Base-by-base conservation (phyloP, 2,113 vertebrate genomes). In the Zonotrichia leucophrys region DNA sequence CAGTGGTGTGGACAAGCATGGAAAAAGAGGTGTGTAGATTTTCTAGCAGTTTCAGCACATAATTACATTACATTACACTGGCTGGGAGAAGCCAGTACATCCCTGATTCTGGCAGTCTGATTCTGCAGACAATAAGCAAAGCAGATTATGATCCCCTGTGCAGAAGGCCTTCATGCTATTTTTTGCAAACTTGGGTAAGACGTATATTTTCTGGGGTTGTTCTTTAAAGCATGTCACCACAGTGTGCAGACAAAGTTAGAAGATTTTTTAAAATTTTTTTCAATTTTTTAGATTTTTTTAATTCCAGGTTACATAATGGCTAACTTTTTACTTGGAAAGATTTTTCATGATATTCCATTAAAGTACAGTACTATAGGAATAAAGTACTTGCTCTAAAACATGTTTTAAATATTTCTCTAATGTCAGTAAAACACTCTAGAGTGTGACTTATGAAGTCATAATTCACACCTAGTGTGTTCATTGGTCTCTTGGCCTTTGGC, bases 391-490 rank as follows among this genome's bases (percentile, higher is more conserved):
- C 49, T 59, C 92, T 90, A 78, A 90, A 93, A 93, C 39, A 59
- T 78, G 49, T 96, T 97, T 96, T 92, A 83, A 94, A 69, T 82
- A 83, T 83, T 92, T 90, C 92, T 97, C 75, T 95, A 92, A 96
- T 83, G 92, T 83, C 89, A 90, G 76, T 73, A 82, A 96, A 90
- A 74, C 35, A 90, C 90, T 97, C 84, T n/a, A 70, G 66, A 92
- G 84, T 86, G 93, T 94, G 89, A 96, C 83, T 94, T 96, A 96
- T 89, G 91, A 95, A 92, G 89, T 93, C 94, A 89, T 96, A 94
- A 90, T 85, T 95, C 94, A 95, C 90, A 95, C 76, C 80, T 84
- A 70, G 55, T 87, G 25, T 90, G 80, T 96, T 95, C 95, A 95
- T 90, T 92, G 92, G 93, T 96, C 93, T 92, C 92, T 74, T 84